Percentiles rank a stretch among this genome's conserved stretches.
Conservation (phyloP, 2,888 invertebrate species). For the Macrophya alboannulata region DNA sequence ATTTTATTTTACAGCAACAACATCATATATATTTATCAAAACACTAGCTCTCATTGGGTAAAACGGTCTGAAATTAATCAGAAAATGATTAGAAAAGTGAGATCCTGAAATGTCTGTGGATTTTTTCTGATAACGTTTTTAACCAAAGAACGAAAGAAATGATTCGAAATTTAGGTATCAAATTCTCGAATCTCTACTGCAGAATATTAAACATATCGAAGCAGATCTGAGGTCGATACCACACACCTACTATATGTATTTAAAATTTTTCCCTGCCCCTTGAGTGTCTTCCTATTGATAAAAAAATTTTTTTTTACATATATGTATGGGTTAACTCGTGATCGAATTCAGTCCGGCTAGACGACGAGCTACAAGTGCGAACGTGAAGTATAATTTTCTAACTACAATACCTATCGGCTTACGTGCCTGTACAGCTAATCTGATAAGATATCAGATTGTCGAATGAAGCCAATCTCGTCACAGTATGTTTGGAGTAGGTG, state of each 20-base stretch:
- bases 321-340: too few species aligned
- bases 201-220: neutral
- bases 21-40: too few species aligned
- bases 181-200: neutral
- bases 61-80: too few species aligned
- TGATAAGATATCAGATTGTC: slow-evolving; percentile 43
- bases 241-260: neutral
- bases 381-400: neutral
- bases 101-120: too few species aligned
- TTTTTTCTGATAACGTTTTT: too few species aligned
- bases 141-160: neutral
- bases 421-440: slow-evolving; percentile 38
- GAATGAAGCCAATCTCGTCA: slow-evolving; percentile 29
- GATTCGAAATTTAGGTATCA: neutral
- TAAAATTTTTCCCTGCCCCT: neutral
- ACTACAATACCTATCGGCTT: slow-evolving; percentile 24
- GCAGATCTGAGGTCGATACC: neutral
- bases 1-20: too few species aligned
- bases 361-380: neutral
- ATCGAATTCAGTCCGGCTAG: too few species aligned
- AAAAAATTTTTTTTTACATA: neutral
- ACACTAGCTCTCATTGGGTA: too few species aligned
- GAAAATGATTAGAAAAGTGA: too few species aligned
- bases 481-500: slow-evolving; percentile 11
- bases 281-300: neutral